Conservation (phyloP, 2,797 vertebrate species). For the Meriones psammophilus region DNA sequence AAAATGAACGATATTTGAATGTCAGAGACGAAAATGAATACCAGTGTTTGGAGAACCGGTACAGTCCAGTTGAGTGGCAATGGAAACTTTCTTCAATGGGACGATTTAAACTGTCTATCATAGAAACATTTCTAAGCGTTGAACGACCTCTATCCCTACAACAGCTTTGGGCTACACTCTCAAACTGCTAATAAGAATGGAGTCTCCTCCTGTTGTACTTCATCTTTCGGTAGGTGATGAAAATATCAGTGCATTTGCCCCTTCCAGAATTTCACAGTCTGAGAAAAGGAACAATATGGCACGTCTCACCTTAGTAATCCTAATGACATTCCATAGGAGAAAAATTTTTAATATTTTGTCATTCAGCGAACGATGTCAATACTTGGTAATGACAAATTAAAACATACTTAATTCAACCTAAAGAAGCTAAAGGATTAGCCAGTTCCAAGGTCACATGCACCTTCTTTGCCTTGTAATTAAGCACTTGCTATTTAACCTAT, state of each 20-base stretch:
- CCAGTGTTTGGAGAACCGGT: slow-evolving; percentile 7
- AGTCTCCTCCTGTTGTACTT: neutral
- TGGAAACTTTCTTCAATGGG: slow-evolving; percentile 16
- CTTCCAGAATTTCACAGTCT: slow-evolving; percentile 22
- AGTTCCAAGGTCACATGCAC: neutral
- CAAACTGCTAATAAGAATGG: neutral
- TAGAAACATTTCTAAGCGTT: neutral
- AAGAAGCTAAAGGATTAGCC: neutral
- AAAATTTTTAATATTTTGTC: slow-evolving; percentile 7
- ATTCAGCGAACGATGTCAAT: neutral
- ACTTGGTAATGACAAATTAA: slow-evolving; percentile 6
- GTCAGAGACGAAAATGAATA: slow-evolving; percentile 51
- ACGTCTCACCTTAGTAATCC: slow-evolving; percentile 24
- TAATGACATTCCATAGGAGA: neutral
- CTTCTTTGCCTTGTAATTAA: slow-evolving; percentile 13
- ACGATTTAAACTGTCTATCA: neutral
- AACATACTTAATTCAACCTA: slow-evolving; percentile 12
- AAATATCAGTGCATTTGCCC: neutral
- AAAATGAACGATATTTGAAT: slow-evolving; percentile 73
- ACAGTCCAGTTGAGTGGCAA: neutral
- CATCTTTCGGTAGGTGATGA: slow-evolving; percentile 1
- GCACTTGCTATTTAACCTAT: slow-evolving; percentile 30
- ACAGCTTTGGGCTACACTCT: neutral
- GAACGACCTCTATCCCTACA: neutral
- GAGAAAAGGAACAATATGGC: neutral